Conservation (phyloP, 2,113 vertebrate genomes). For the Gasterosteus aculeatus region DNA sequence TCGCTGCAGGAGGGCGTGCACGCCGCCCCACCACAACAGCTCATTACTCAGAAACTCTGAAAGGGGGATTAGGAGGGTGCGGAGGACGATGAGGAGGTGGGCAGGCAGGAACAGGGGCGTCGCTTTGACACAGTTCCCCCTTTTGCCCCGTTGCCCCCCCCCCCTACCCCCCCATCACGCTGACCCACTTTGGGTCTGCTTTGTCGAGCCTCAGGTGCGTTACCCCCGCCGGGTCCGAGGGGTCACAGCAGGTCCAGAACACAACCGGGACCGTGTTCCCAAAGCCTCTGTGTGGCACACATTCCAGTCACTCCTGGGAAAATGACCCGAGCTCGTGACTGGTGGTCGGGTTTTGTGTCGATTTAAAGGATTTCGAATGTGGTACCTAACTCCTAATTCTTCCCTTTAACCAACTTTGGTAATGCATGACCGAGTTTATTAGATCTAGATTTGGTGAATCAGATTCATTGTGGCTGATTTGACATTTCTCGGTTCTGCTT, state of each 20-base stretch:
- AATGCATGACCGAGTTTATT: background rate
- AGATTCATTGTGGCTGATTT: constrained; percentile 14
- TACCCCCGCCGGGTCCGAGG: constrained; percentile 62
- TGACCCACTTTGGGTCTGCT: constrained; percentile 72
- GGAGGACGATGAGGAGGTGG: constrained; percentile 59
- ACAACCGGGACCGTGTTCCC: constrained; percentile 50
- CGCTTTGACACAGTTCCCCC: constrained; percentile 69
- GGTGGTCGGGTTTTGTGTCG: constrained; percentile 32
- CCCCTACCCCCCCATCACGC: too few species aligned
- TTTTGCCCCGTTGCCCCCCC: constrained; percentile 22
- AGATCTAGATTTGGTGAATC: background rate
- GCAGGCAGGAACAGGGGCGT: constrained; percentile 55
- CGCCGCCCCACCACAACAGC: constrained; percentile 69
- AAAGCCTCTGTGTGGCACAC: constrained; percentile 57
- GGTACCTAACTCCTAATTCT: background rate
- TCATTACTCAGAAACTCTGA: constrained; percentile 76
- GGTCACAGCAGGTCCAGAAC: constrained; percentile 72
- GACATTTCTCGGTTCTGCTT: constrained; percentile 22
- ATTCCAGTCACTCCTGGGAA: constrained; percentile 69
- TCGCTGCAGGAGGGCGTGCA: constrained; percentile 65
- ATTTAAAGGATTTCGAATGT: constrained; percentile 25
- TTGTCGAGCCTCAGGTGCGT: constrained; percentile 69
- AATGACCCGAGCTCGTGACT: constrained; percentile 56
- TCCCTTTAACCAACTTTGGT: constrained; percentile 20
- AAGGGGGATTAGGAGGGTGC: constrained; percentile 65